Evolutionary conservation across 1,140 invertebrate genomes (phyloP), one percentile per base, ranked within the genome.

Genomic region (Bombus ignitus): DNA sequence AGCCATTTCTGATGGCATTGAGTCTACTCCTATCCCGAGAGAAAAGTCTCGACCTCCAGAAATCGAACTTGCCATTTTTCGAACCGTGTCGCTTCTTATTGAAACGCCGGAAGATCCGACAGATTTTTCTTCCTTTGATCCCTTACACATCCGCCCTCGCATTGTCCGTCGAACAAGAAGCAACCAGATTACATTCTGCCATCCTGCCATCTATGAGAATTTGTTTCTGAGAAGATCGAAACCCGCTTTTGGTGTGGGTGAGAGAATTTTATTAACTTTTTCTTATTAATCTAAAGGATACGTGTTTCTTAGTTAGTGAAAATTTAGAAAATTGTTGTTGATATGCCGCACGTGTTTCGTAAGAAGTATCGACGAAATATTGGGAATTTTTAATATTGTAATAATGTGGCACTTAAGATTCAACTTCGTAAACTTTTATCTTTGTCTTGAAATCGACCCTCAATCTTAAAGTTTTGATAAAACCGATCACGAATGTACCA

Each of bases 1-100:
- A 85, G 68, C 42, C 83, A 44, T 85, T 37, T 47, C 77, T 62
- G 83, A 80, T 80, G 83, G 68, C 83, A 85, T 85, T 59, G 68
- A 73, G 83, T 72, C 15, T 32, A 22, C 44, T 35, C 8, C n/a
- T 35, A n/a, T 57, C 44, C 39, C 66, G 68, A 62, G 68, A 85
- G 75, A 73, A 80, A 80, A 80, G 65, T 53, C 65, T 53, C 53
- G 15, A 35, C 28, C 42, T 1, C 28, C 28, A 47, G 39, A 35
- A 42, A 81, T 81, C 70, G 37, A 72, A 81, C 22, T 42, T 35
- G 25, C 47, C 32, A 15, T 53, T 42, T 70, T 42, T 59, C 74
- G 37, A 70, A 35, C 28, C 62, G 66, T 62, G 68, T 42, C 39
- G 73, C 39, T 71, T 22, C 53, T 73, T 59, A 68, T 79, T 68